Base-by-base conservation (phyloP, 2,888 invertebrate genomes). In the Dasysyrphus albostriatus region DNA sequence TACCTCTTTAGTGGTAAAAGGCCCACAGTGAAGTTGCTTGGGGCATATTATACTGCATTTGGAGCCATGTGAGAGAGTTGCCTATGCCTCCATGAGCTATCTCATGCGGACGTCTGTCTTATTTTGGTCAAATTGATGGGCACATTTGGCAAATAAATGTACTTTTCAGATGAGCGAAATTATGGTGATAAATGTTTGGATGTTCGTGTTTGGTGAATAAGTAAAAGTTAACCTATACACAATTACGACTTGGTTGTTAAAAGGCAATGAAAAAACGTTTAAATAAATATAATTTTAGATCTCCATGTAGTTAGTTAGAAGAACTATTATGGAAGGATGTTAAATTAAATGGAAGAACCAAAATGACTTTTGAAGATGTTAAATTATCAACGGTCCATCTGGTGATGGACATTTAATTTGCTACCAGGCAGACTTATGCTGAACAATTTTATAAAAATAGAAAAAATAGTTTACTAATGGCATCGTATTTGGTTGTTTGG, bases 121-220 rank as follows among this genome's bases (percentile, higher is more conserved):
- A 81, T 67, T 84, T 85, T 74, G 82, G 69, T 54, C 77, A 81
- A 85, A 85, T 85, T 81, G 82, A 85, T 85, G 82, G 58, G 67
- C 73, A 73, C 74, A 82, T 77, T 78, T 63, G 63, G 54, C n/a
- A 70, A 56, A 70, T 79, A 70, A 79, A 74, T 79, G 81, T 75
- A 63, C 51, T 44, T 47, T 44, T 72, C 44, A 39, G 75, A 76
- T 39, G 80, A 75, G 29, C 19, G 76, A 61, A 82, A 69, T 69
- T 69, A 75, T 75, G 75, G 69, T 67, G 51, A 61, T 69, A 75
- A 74, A 74, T 81, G 80, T 8, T 42, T n/a, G 12, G 10, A 42
- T 49, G 51, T 10, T 47, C 67, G 58, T 42, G 67, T 42, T 37
- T 14, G 42, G 8, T 34, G 67, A 42, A 39, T 34, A 67, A 56